These are phyloP conservation scores for Opisthograptis luteolata DNA, from an alignment of 2,888 invertebrate genomes.

Conservation along the genomic window DNA sequence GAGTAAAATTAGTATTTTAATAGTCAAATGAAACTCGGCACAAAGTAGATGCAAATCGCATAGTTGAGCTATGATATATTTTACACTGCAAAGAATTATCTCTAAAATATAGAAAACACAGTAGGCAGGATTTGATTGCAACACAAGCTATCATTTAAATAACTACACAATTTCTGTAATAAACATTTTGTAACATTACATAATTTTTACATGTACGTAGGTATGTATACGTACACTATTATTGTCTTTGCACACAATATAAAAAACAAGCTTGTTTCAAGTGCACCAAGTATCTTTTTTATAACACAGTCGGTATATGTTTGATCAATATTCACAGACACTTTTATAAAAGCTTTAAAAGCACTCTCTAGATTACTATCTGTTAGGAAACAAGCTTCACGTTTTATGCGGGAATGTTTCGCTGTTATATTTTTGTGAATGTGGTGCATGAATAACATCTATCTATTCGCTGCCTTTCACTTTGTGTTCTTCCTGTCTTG, in stretches of 20 bases:
- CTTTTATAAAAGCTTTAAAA: conserved; percentile 6
- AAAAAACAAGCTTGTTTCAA: conserved; percentile 46
- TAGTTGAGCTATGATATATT: not conserved
- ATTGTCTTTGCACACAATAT: conserved; percentile 33
- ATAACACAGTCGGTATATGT: conserved; percentile 1
- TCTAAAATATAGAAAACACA: not conserved
- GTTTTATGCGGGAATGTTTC: conserved; percentile 31
- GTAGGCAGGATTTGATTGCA: conserved; percentile 11
- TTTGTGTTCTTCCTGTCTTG: conserved; percentile 56
- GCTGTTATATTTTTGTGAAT: conserved; percentile 57
- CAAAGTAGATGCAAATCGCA: conserved; percentile 7
- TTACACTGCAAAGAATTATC: conserved; percentile 4
- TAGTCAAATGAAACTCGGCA: conserved; percentile 6
- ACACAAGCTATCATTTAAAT: conserved; percentile 4
- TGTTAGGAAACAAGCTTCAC: conserved; percentile 48
- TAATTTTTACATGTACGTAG: conserved; percentile 27
- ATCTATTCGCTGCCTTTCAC: conserved; percentile 55
- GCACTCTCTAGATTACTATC: conserved; percentile 15
- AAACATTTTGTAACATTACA: not conserved
- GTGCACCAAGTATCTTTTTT: conserved; percentile 17
- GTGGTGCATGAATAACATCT: conserved; percentile 85
- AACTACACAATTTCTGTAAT: conserved; percentile 7
- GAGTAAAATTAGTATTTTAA: conserved; percentile 39
- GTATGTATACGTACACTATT: conserved; percentile 35
- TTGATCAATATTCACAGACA: conserved; percentile 10